Evolutionary conservation across 2,888 invertebrate genomes (phyloP), one percentile per base, ranked within the genome.

Genomic region (Nemotelus nigrinus): DNA sequence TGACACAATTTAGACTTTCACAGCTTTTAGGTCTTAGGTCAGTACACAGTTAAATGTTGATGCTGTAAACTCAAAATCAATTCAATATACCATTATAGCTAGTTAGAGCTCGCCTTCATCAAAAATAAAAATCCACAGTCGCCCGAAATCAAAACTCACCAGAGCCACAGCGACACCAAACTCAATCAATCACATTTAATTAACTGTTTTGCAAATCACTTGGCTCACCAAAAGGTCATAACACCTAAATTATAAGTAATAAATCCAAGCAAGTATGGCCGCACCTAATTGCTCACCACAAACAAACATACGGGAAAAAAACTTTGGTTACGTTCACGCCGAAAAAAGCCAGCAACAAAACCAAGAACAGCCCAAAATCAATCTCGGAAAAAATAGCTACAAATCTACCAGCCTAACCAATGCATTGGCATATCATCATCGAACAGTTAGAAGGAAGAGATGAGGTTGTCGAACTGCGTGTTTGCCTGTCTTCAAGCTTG

Each of bases 101-200:
- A 25, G 25, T 25, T 25, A 25, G 25, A 25, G 25, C 25, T 25
- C 25, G 25, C 25, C 25, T 25, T 25, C 25, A 25, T 25, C 25
- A 25, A 25, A 25, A 25, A 25, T 25, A 25, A 25, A 25, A 25
- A 25, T 25, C 25, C 25, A 25, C 25, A 25, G 25, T 25, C 25
- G 25, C 25, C 25, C 25, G 1, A 25, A 25, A 25, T 25, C 1
- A 25, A 25, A 25, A 25, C 25, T 25, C 25, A 25, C 25, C 25
- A 25, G 1, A 25, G 25, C 25, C 25, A 25, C 25, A 25, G 25
- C 25, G 25, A 25, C 25, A 25, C 60, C 7, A 60, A 25, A 60
- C 70, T 50, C 74, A 74, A 74, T 74, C 74, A 60, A 74, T 74
- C 74, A 74, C 74, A 60, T 74, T 74, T 74, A 74, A 74, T 74